A percentile compares a stretch with the other conserved stretches of the same genome.
These are phyloP conservation scores for Hemithea aestivaria DNA, from an alignment of 2,888 invertebrate genomes.

Conservation along the genomic window DNA sequence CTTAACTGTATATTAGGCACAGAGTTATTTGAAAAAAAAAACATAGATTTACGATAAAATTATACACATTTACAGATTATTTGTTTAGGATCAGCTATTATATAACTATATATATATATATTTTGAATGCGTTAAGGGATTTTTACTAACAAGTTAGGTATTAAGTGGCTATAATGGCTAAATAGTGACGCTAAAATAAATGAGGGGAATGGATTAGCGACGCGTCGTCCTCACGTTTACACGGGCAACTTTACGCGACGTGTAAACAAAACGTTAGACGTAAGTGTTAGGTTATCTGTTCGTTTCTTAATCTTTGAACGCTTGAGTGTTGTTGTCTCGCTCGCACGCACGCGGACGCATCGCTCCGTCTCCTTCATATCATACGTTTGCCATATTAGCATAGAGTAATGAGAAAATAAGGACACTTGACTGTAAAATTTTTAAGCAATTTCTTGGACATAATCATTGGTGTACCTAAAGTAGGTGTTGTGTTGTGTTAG, in stretches of 20 bases:
- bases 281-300: conserved; percentile 49
- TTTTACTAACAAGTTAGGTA: conserved; percentile 75
- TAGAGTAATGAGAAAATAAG: conserved; percentile 44
- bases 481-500: conserved; percentile 42
- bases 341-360: conserved; percentile 35
- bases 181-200: conserved; percentile 42
- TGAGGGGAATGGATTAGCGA: conserved; percentile 46
- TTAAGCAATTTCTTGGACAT: conserved; percentile 63
- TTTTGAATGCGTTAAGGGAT: conserved; percentile 77
- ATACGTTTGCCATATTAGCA: conserved; percentile 75
- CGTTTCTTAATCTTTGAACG: conserved; percentile 25
- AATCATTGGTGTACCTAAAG: conserved; percentile 60
- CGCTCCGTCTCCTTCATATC: conserved; percentile 61
- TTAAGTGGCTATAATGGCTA: conserved; percentile 59
- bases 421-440: conserved; percentile 44
- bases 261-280: conserved; percentile 22
- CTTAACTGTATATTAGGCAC: conserved; percentile 77
- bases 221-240: conserved; percentile 33
- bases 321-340: conserved; percentile 38
- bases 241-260: conserved; percentile 8
- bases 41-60: conserved; percentile 66
- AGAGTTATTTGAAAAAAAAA: conserved; percentile 60
- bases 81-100: conserved; percentile 66
- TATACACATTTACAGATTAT: conserved; percentile 66
- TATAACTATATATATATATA: conserved; percentile 70